These are phyloP conservation scores for Zosterops borbonicus DNA, from an alignment of 2,113 vertebrate genomes.

Conservation along the genomic window DNA sequence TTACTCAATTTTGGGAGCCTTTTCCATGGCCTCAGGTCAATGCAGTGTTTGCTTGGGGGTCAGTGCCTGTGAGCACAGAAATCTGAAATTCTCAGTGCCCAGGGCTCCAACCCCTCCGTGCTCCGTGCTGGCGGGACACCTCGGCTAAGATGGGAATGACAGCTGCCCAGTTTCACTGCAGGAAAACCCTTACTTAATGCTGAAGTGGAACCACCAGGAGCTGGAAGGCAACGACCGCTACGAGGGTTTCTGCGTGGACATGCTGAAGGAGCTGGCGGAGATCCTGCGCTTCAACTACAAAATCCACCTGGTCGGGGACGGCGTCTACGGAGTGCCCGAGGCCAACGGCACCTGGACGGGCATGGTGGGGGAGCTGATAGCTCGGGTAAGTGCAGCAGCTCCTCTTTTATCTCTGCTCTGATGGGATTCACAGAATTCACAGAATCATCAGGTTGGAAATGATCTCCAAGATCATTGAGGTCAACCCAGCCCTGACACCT, in stretches of 20 bases:
- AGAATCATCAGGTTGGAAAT: neutral
- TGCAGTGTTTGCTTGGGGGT: neutral
- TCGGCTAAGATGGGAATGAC: conserved; percentile 79
- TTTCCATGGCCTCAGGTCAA: neutral
- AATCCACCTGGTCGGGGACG: conserved; percentile 91
- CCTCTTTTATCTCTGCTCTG: neutral
- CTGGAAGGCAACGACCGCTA: conserved; percentile 94
- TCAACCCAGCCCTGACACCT: neutral
- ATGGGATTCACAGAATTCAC: neutral
- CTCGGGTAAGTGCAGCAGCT: conserved; percentile 80
- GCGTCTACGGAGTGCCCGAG: conserved; percentile 89
- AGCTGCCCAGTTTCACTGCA: conserved; percentile 84
- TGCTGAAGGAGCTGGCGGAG: conserved; percentile 93
- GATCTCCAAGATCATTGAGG: neutral
- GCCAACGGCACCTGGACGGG: conserved; percentile 94
- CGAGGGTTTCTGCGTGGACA: conserved; percentile 97
- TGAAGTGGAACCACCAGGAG: conserved; percentile 91
- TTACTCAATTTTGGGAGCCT: neutral
- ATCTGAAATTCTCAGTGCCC: neutral
- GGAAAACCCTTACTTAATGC: conserved; percentile 99
- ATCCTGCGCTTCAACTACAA: conserved; percentile 96
- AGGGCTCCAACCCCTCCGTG: neutral
- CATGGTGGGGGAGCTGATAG: conserved; percentile 97
- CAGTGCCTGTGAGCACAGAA: neutral
- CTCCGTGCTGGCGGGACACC: neutral